These are phyloP conservation scores for Phasia obesa DNA, from an alignment of 2,888 invertebrate species.

Conservation along the genomic window DNA sequence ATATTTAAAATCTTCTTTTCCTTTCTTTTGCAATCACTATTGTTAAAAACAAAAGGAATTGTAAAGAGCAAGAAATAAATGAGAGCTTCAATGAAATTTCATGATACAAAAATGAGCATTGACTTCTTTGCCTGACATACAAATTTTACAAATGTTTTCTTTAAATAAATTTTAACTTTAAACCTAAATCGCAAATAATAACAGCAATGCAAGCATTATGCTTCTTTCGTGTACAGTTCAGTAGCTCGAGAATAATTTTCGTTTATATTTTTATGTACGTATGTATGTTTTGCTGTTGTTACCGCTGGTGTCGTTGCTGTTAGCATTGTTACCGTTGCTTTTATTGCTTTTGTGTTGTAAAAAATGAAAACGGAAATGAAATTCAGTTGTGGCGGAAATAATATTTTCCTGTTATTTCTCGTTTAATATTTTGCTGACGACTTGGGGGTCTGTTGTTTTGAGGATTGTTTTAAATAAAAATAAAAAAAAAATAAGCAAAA, in stretches of 20 bases:
- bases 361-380: slow-evolving; percentile 77
- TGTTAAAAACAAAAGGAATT: too few species aligned
- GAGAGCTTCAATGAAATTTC: too few species aligned
- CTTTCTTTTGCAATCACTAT: too few species aligned
- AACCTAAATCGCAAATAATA: background rate
- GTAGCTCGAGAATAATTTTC: background rate
- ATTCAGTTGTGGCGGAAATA: slow-evolving; percentile 79
- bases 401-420: slow-evolving; percentile 64
- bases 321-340: background rate
- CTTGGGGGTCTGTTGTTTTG: slow-evolving; percentile 51
- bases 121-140: too few species aligned
- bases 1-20: too few species aligned
- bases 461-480: slow-evolving; percentile 42
- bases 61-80: too few species aligned
- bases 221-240: slow-evolving; percentile 14
- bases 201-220: too few species aligned
- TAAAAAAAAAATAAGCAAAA: slow-evolving; percentile 3
- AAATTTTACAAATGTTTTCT: too few species aligned
- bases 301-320: background rate
- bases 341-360: slow-evolving; percentile 25
- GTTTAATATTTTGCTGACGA: slow-evolving; percentile 59
- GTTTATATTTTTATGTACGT: too few species aligned
- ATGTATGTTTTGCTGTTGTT: slow-evolving; percentile 11
- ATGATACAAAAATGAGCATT: too few species aligned
- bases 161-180: slow-evolving; percentile 5